phyloP scores from a whole-genome alignment of 2,888 invertebrate species.

The Lasioglossum calceatum region DNA sequence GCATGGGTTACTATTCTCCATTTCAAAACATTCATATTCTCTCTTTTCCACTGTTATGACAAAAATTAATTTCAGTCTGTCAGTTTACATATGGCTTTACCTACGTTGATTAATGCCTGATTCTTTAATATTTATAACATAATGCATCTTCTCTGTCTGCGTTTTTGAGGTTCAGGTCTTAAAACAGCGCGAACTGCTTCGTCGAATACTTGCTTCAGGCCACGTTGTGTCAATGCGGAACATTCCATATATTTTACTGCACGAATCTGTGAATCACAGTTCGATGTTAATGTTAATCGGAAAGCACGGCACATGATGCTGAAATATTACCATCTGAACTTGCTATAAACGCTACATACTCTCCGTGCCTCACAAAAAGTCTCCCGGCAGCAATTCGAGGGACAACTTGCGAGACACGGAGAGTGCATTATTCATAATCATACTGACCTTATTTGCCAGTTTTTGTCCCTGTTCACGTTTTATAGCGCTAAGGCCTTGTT shows the following conservation, averaged over 20 bases:
- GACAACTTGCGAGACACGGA: no score
- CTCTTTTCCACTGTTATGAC: slow-evolving; percentile 50
- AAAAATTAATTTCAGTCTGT: slow-evolving; percentile 67
- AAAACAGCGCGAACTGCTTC: slow-evolving; percentile 99
- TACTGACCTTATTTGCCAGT: slow-evolving; percentile 93
- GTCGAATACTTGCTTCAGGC: slow-evolving; percentile 99
- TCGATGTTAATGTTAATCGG: slow-evolving; percentile 13
- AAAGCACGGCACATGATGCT: background rate
- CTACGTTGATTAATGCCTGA: slow-evolving; percentile 61
- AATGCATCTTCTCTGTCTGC: slow-evolving; percentile 96
- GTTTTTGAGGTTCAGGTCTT: slow-evolving; percentile 97
- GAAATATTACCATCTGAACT: background rate
- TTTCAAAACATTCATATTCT: slow-evolving; percentile 61
- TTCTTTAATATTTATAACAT: slow-evolving; percentile 87
- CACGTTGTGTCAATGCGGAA: slow-evolving; percentile 99
- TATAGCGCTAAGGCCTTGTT: slow-evolving; percentile 97
- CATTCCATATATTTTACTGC: slow-evolving; percentile 99
- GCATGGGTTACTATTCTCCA: slow-evolving; percentile 57
- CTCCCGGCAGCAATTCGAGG: no score
- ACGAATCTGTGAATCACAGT: slow-evolving; percentile 87
- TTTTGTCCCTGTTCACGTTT: slow-evolving; percentile 99
- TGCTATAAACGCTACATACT: background rate
- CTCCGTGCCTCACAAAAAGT: no score
- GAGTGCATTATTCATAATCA: background rate
- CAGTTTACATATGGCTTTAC: slow-evolving; percentile 66